A percentile compares a stretch with the other conserved stretches of the same genome.
Evolutionary conservation across 2,888 invertebrate genomes (phyloP).

Genomic region (Euproctis similis): DNA sequence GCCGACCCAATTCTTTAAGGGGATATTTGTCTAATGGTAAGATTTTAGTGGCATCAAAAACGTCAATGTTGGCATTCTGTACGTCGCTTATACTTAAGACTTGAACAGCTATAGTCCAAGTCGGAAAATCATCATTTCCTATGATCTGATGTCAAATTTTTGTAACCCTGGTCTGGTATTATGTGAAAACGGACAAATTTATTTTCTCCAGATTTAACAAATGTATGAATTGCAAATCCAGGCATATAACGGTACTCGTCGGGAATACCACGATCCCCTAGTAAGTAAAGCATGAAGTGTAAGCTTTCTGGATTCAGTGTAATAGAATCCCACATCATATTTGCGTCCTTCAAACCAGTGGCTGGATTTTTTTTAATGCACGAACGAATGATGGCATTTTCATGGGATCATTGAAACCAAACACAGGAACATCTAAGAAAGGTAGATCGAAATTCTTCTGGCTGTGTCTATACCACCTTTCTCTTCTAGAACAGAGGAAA

Average conservation of each 20-base stretch:
- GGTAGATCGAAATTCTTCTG: slow-evolving; percentile 82
- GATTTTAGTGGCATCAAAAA: slow-evolving; percentile 92
- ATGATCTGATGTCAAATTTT: slow-evolving; percentile 84
- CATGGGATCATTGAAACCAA: not conserved
- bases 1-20: slow-evolving; percentile 85
- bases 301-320: slow-evolving; percentile 82
- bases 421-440: not conserved
- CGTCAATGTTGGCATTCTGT: slow-evolving; percentile 84
- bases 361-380: slow-evolving; percentile 30
- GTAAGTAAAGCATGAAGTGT: slow-evolving; percentile 88
- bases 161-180: slow-evolving; percentile 90
- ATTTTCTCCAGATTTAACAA: slow-evolving; percentile 80
- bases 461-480: slow-evolving; percentile 89
- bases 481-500: slow-evolving; percentile 88
- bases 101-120: slow-evolving; percentile 87
- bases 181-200: slow-evolving; percentile 92
- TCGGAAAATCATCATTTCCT: slow-evolving; percentile 79
- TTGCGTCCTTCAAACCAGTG: slow-evolving; percentile 72
- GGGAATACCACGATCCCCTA: slow-evolving; percentile 91
- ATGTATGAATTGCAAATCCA: slow-evolving; percentile 93
- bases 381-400: slow-evolving; percentile 74
- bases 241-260: slow-evolving; percentile 93
- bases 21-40: slow-evolving; percentile 87
- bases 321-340: slow-evolving; percentile 69
- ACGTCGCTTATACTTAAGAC: slow-evolving; percentile 89